phyloP scores from a whole-genome alignment of 2,888 invertebrate genomes.

The Buathra laborator region DNA sequence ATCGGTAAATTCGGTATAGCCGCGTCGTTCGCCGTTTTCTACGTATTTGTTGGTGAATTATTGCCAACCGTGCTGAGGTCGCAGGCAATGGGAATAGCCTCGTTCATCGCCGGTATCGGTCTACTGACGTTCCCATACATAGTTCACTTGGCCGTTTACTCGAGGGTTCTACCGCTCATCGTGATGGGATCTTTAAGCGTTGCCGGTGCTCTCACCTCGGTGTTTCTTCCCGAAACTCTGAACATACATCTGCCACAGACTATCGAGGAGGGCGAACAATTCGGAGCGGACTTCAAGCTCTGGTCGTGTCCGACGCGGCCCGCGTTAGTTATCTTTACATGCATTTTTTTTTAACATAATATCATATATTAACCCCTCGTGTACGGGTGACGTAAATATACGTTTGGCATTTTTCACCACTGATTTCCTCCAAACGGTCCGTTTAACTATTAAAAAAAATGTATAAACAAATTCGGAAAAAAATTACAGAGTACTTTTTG shows the following conservation, averaged over 20 bases:
- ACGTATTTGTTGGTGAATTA: constrained; percentile 90
- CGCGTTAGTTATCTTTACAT: constrained; percentile 74
- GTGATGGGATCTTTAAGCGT: constrained; percentile 88
- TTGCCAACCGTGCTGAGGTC: constrained; percentile 89
- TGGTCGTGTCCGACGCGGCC: constrained; percentile 86
- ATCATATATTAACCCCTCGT: no score
- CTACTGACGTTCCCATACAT: constrained; percentile 89
- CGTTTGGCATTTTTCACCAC: no score
- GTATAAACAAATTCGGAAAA: neutral
- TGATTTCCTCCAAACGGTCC: no score
- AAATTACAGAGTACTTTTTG: neutral
- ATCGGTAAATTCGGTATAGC: constrained; percentile 89
- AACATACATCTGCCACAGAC: constrained; percentile 89
- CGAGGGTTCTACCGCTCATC: constrained; percentile 87
- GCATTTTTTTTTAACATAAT: no score
- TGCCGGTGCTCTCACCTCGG: constrained; percentile 87
- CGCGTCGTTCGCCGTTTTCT: constrained; percentile 90
- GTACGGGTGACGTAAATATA: no score
- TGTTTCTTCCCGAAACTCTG: constrained; percentile 89
- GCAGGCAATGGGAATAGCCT: constrained; percentile 89
- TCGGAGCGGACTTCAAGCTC: constrained; percentile 87
- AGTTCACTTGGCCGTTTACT: constrained; percentile 88
- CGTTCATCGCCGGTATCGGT: constrained; percentile 88
- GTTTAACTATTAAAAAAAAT: no score
- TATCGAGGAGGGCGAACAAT: constrained; percentile 88